Evolutionary conservation across 2,888 invertebrate species (phyloP).

Genomic region (Chouioia cunea): DNA sequence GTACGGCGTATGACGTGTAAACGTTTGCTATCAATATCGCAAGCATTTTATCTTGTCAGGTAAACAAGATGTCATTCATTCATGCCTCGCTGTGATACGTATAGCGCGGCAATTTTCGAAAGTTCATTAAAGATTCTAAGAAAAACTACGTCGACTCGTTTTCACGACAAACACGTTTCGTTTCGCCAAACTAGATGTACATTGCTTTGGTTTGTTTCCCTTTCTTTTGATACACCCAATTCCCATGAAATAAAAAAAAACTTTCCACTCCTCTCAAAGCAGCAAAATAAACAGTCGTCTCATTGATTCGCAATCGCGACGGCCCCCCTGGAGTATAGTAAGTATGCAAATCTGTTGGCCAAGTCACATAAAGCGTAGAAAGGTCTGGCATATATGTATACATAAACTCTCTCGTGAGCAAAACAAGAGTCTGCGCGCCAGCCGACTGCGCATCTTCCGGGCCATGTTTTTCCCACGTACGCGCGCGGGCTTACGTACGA

Average conservation of each 20-base stretch:
- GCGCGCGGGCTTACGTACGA: not conserved
- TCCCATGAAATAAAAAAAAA: not conserved
- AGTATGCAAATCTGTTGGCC: too few species aligned
- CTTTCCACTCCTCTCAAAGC: not conserved
- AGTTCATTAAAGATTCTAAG: too few species aligned
- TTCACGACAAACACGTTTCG: too few species aligned
- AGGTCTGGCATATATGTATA: too few species aligned
- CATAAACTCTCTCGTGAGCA: slow-evolving; percentile 51
- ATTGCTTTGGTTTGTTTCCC: too few species aligned
- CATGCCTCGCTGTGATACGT: not conserved
- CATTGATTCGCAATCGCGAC: not conserved
- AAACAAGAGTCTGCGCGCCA: slow-evolving; percentile 65
- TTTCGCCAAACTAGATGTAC: too few species aligned
- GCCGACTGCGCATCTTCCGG: slow-evolving; percentile 62
- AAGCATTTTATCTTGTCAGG: slow-evolving; percentile 12
- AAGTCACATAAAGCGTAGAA: too few species aligned
- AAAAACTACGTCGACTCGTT: too few species aligned
- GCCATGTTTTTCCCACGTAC: slow-evolving; percentile 59
- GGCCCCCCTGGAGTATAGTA: too few species aligned
- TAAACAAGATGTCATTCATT: slow-evolving; percentile 17
- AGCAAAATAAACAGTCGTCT: slow-evolving; percentile 8
- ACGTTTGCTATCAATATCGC: slow-evolving; percentile 17
- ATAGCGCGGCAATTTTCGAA: not conserved
- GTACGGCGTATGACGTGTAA: too few species aligned
- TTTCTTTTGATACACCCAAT: too few species aligned